Conservation (phyloP, 1,140 invertebrate genomes). For the Manduca sexta region DNA sequence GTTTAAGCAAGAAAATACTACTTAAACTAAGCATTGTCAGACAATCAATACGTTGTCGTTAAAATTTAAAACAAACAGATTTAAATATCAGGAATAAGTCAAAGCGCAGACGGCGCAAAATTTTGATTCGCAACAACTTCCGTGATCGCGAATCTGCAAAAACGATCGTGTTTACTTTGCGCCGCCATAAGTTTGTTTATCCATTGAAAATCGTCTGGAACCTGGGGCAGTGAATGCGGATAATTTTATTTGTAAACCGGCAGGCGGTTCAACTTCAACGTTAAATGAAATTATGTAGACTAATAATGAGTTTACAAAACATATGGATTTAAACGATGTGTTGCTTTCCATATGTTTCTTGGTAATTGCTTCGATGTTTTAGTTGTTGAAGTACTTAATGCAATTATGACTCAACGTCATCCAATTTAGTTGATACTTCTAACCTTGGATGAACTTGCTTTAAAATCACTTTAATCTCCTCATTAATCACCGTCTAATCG, state of each 20-base stretch:
- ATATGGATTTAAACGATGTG: conserved; percentile 4
- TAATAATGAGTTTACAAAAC: conserved; percentile 36
- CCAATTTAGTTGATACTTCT: too few species aligned
- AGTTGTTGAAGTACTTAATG: too few species aligned
- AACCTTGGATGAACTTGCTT: too few species aligned
- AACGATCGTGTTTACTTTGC: conserved; percentile 56
- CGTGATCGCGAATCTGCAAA: conserved; percentile 34
- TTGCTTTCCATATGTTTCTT: conserved; percentile 7
- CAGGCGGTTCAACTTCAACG: conserved; percentile 36
- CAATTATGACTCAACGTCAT: too few species aligned
- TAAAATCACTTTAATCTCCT: not conserved
- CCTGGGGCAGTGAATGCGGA: conserved; percentile 38
- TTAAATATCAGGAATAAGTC: not conserved
- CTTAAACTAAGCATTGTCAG: too few species aligned
- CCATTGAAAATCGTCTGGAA: conserved; percentile 45
- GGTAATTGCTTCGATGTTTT: too few species aligned
- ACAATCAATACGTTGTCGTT: too few species aligned
- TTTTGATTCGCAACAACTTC: conserved; percentile 45
- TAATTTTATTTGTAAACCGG: conserved; percentile 46
- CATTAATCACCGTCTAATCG: too few species aligned
- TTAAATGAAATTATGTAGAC: conserved; percentile 35
- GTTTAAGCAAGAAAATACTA: too few species aligned
- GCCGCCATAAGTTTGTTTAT: conserved; percentile 56
- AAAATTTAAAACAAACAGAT: too few species aligned
- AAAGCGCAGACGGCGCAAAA: conserved; percentile 21